phyloP scores from a whole-genome alignment of 2,888 invertebrate genomes.

The Therioaphis trifolii region DNA sequence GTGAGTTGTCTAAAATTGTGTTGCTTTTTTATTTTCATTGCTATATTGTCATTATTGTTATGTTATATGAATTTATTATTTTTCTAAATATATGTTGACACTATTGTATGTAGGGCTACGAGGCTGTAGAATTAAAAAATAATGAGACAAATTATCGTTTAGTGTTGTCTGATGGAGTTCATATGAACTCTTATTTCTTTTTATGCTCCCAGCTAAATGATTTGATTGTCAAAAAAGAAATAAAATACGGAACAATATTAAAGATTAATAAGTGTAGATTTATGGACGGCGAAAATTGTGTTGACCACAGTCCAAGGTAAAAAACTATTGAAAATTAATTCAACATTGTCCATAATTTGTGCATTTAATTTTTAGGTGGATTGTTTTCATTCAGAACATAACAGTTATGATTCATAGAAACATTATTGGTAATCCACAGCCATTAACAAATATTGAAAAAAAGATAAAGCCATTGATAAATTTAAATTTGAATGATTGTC shows the following conservation, averaged over 20 bases:
- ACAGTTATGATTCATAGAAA: constrained; percentile 28
- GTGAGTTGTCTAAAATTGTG: neutral
- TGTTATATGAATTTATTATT: neutral
- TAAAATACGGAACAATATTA: constrained; percentile 39
- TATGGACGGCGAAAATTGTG: constrained; percentile 30
- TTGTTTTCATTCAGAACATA: constrained; percentile 13
- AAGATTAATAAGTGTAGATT: constrained; percentile 33
- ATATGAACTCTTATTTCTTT: constrained; percentile 60
- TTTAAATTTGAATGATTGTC: constrained; percentile 40
- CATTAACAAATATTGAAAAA: constrained; percentile 46
- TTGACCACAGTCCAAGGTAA: constrained; percentile 37
- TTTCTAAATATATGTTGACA: neutral
- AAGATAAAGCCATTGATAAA: constrained; percentile 27
- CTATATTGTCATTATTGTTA: neutral
- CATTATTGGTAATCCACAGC: constrained; percentile 34
- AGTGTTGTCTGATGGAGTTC: constrained; percentile 39
- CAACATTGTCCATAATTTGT: neutral
- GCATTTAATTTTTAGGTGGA: constrained; percentile 8
- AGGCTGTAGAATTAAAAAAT: neutral
- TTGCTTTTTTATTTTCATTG: neutral
- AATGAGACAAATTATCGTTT: constrained; percentile 32
- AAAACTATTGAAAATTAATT: neutral
- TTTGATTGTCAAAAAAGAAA: constrained; percentile 2
- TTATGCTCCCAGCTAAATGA: neutral
- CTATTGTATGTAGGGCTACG: constrained; percentile 36